Conservation (phyloP, 2,113 vertebrate genomes). For the Ancistrus triradiatus region DNA sequence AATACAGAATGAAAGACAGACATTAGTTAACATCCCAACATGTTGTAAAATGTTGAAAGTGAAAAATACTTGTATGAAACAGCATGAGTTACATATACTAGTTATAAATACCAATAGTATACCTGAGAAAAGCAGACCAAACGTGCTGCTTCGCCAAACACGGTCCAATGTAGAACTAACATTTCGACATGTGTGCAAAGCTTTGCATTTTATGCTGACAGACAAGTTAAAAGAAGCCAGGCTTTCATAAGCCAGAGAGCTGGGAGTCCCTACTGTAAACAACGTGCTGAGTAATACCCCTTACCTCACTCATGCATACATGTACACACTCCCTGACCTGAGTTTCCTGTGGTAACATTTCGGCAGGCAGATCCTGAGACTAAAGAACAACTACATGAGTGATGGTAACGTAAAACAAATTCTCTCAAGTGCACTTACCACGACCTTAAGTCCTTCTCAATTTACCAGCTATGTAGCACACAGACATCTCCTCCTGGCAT, state of each 20-base stretch:
- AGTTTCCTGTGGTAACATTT: conserved; percentile 22
- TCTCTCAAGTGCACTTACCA: conserved; percentile 19
- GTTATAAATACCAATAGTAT: conserved; percentile 67
- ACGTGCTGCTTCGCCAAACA: conserved; percentile 61
- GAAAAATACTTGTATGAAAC: conserved; percentile 64
- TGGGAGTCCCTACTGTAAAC: conserved; percentile 53
- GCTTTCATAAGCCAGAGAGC: conserved; percentile 17
- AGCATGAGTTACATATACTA: no score
- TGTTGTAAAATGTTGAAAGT: no score
- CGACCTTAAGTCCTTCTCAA: conserved; percentile 18
- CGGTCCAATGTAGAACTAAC: conserved; percentile 47
- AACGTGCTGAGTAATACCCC: conserved; percentile 50
- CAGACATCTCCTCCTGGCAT: background rate
- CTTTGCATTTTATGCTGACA: conserved; percentile 27
- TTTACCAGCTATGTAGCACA: conserved; percentile 1
- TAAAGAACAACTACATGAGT: conserved; percentile 25
- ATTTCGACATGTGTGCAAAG: conserved; percentile 19
- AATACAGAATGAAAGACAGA: no score
- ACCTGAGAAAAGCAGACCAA: conserved; percentile 56
- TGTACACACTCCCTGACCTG: conserved; percentile 17
- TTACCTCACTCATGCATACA: conserved; percentile 16
- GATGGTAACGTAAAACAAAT: conserved; percentile 45
- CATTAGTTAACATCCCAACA: no score
- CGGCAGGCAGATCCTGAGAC: conserved; percentile 27
- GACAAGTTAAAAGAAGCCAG: conserved; percentile 49